Evolutionary conservation across 92 coral and sea anemone species (phyloP).

Genomic region (Epizoanthus scotinus): DNA sequence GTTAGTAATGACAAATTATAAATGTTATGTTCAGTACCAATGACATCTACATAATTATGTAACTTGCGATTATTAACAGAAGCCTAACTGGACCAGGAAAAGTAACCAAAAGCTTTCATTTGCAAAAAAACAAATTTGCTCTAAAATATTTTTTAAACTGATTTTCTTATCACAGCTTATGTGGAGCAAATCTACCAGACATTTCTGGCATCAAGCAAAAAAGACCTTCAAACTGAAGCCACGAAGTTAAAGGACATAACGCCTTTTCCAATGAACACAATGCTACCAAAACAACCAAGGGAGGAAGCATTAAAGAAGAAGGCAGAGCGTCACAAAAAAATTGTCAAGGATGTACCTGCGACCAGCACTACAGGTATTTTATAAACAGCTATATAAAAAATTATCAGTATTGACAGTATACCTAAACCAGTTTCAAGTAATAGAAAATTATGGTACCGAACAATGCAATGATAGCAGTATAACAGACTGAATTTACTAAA

Average conservation of each 20-base stretch:
- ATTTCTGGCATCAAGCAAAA: slow-evolving; percentile 10
- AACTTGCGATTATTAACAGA: neutral
- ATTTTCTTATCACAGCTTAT: slow-evolving; percentile 6
- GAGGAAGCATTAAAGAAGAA: slow-evolving; percentile 14
- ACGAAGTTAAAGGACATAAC: slow-evolving; percentile 1
- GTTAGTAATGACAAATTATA: neutral
- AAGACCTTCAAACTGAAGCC: slow-evolving; percentile 9
- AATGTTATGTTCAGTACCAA: neutral
- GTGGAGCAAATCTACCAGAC: slow-evolving; percentile 31
- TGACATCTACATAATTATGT: neutral
- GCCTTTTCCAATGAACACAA: slow-evolving; percentile 8
- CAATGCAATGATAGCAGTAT: no score
- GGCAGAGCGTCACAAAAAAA: slow-evolving; percentile 15
- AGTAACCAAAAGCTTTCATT: no score
- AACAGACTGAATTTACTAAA: no score
- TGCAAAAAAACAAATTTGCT: neutral
- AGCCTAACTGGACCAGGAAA: neutral
- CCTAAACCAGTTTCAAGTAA: no score
- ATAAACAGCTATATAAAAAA: neutral
- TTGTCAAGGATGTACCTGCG: slow-evolving; percentile 21
- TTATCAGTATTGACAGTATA: no score
- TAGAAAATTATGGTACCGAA: no score
- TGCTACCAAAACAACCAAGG: neutral
- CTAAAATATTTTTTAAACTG: neutral
- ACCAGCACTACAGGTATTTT: slow-evolving; percentile 13